Conservation (phyloP, 2,113 vertebrate genomes). For the Conger conger region DNA sequence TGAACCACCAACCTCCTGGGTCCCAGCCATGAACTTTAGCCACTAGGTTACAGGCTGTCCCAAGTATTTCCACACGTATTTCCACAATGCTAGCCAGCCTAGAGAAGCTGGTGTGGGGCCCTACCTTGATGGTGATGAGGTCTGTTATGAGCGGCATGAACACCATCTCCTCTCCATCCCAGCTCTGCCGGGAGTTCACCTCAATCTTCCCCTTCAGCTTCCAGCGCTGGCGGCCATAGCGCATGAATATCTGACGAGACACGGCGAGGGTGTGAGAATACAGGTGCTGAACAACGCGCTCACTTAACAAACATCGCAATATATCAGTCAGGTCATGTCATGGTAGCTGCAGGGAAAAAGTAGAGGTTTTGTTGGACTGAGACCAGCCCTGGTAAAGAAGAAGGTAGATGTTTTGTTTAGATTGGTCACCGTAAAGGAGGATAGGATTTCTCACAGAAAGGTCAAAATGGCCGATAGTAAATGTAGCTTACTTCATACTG, state of each 20-base stretch:
- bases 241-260: constrained; percentile 87
- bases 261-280: neutral
- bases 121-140: constrained; percentile 96
- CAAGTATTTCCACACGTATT: no score
- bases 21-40: no score
- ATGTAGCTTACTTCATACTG: constrained; percentile 72
- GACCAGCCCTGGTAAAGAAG: neutral
- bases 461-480: neutral
- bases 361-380: neutral
- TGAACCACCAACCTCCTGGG: no score
- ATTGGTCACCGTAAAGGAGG: neutral
- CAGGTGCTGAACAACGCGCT: neutral
- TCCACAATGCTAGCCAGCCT: neutral
- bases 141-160: constrained; percentile 90
- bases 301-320: neutral
- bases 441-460: neutral
- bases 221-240: constrained; percentile 94
- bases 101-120: neutral
- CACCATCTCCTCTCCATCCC: constrained; percentile 93
- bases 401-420: neutral
- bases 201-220: constrained; percentile 96
- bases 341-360: neutral
- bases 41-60: no score
- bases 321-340: neutral
- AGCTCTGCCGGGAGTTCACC: constrained; percentile 93